phyloP scores from a whole-genome alignment of 2,888 invertebrate genomes.

The Pseudococcus longispinus region DNA sequence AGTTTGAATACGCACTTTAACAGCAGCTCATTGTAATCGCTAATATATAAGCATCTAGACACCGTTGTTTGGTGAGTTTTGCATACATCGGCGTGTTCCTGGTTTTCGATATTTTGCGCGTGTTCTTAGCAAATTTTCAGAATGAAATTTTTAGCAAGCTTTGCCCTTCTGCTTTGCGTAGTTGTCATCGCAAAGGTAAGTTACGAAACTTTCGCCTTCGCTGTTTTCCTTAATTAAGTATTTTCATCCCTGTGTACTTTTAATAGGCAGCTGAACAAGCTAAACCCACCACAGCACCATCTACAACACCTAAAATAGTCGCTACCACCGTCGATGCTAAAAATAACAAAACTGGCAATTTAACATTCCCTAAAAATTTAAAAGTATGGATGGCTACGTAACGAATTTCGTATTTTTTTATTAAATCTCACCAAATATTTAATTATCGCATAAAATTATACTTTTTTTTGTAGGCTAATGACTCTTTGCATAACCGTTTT shows the following conservation, averaged over 20 bases:
- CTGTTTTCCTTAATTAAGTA: too few relatives aligned
- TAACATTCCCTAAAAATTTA: conserved; percentile 51
- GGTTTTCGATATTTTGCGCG: background rate
- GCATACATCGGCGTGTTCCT: conserved; percentile 2
- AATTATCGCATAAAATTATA: background rate
- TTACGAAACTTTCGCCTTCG: too few relatives aligned
- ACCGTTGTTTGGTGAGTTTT: background rate
- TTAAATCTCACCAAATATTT: background rate
- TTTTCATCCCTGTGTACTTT: background rate
- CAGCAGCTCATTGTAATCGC: conserved; percentile 32
- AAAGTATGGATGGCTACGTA: conserved; percentile 34
- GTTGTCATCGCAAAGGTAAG: conserved; percentile 36
- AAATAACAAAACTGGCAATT: conserved; percentile 51
- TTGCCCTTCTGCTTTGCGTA: background rate
- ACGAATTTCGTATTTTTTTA: too few relatives aligned
- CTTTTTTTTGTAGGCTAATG: conserved; percentile 49
- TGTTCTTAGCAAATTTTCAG: background rate
- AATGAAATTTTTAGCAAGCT: conserved; percentile 43
- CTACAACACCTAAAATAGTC: background rate
- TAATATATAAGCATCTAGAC: conserved; percentile 39
- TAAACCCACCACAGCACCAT: background rate
- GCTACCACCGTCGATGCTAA: conserved; percentile 51
- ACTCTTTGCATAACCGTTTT: conserved; percentile 43
- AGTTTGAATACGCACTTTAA: conserved; percentile 11
- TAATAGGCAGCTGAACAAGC: conserved; percentile 39